Evolutionary conservation across 2,113 vertebrate genomes (phyloP).

Genomic region (Mormoops blainvillei): DNA sequence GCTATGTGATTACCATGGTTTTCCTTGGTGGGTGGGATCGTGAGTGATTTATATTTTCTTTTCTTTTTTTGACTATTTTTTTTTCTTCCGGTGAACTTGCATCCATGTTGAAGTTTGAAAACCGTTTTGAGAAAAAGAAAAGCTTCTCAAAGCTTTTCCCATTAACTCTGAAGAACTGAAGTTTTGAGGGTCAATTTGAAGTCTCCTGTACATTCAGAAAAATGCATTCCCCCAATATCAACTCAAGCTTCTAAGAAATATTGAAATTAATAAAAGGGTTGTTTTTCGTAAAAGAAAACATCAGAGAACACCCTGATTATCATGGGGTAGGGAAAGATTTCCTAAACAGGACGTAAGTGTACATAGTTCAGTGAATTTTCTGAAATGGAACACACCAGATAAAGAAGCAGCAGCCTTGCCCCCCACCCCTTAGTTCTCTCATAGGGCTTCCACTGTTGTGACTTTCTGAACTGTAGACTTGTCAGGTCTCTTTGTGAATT

Average conservation of each 20-base stretch:
- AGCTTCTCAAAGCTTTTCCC: neutral
- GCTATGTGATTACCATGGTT: neutral
- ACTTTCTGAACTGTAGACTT: neutral
- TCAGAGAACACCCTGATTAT: neutral
- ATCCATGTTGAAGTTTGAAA: neutral
- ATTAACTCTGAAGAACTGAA: neutral
- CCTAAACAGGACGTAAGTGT: neutral
- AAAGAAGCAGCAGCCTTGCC: neutral
- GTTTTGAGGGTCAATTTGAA: neutral
- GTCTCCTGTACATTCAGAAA: neutral
- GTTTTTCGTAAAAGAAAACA: neutral
- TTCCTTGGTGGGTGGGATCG: neutral
- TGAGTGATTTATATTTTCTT: neutral
- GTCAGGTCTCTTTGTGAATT: neutral
- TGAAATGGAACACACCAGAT: neutral
- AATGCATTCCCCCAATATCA: neutral
- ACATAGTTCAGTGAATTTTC: neutral
- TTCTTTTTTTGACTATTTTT: neutral
- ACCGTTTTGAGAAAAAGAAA: neutral
- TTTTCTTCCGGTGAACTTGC: neutral
- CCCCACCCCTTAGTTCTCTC: accelerated
- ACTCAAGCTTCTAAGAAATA: neutral
- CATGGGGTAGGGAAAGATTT: neutral
- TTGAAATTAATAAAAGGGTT: neutral
- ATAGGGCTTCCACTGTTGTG: accelerated